Evolutionary conservation across 1,140 invertebrate species (phyloP).

Genomic region (Drosophila setifemur): DNA sequence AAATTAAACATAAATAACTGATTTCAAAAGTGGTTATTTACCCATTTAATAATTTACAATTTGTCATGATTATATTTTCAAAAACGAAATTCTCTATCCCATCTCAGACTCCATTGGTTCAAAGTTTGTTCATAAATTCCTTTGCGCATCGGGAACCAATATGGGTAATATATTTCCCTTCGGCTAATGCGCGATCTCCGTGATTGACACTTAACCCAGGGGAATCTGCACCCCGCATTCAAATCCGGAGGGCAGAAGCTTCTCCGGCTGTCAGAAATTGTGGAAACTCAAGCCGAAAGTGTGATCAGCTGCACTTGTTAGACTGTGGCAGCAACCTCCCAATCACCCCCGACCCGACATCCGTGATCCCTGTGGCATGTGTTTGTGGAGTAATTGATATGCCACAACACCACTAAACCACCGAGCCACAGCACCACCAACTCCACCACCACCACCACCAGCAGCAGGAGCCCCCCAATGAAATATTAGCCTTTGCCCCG

Average conservation of each 20-base stretch:
- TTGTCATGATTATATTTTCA: too few relatives aligned
- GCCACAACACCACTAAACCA: slow-evolving; percentile 55
- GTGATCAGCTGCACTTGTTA: slow-evolving; percentile 78
- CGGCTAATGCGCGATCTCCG: slow-evolving; percentile 38
- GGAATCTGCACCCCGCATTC: background rate
- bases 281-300: slow-evolving; percentile 48
- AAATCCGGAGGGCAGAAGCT: slow-evolving; percentile 55
- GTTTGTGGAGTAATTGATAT: slow-evolving; percentile 79
- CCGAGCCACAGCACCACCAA: background rate
- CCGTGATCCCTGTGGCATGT: slow-evolving; percentile 49
- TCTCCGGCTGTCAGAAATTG: slow-evolving; percentile 54
- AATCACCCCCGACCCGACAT: background rate
- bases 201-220: slow-evolving; percentile 67
- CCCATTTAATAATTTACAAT: too few relatives aligned
- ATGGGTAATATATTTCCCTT: background rate
- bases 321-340: slow-evolving; percentile 27
- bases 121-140: too few relatives aligned
- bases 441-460: slow-evolving; percentile 28
- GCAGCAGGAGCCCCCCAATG: slow-evolving; percentile 46
- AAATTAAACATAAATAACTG: too few relatives aligned
- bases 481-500: slow-evolving; percentile 71
- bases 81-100: too few relatives aligned
- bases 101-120: too few relatives aligned
- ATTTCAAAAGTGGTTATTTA: too few relatives aligned
- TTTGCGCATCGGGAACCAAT: too few relatives aligned